These are phyloP conservation scores for Menidia menidia DNA, from an alignment of 2,797 vertebrate species.

Conservation along the genomic window DNA sequence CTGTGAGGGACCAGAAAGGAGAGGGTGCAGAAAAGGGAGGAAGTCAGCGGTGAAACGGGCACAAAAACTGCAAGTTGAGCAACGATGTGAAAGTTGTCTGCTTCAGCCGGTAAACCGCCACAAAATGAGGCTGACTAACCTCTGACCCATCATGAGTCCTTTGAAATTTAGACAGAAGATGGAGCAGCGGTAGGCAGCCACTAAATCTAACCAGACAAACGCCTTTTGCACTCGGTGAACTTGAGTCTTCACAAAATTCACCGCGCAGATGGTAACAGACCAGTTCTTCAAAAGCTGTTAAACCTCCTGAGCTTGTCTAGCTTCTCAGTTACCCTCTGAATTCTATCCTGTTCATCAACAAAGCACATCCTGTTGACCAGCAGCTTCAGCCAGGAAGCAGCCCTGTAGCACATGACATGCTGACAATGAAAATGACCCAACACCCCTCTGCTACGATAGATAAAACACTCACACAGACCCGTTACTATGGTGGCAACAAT, in stretches of 20 bases:
- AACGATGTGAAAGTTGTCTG: neutral
- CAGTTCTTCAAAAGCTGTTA: neutral
- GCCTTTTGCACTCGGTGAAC: no score
- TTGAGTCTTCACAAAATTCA: no score
- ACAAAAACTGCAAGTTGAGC: neutral
- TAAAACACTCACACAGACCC: no score
- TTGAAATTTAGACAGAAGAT: no score
- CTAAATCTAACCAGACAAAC: no score
- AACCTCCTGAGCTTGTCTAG: neutral
- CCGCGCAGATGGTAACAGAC: neutral
- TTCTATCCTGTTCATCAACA: neutral
- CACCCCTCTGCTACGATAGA: neutral
- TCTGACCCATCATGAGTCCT: slow-evolving; percentile 5
- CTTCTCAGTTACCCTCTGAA: neutral
- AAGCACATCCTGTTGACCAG: slow-evolving; percentile 1
- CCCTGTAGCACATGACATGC: accelerated
- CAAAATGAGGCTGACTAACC: slow-evolving; percentile 26
- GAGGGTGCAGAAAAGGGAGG: neutral
- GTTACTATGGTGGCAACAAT: no score
- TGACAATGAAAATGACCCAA: neutral
- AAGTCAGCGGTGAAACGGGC: slow-evolving; percentile 2
- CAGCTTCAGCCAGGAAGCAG: slow-evolving; percentile 2
- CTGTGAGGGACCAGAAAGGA: slow-evolving; percentile 47
- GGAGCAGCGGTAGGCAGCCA: no score
- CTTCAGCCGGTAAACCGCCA: neutral